Evolutionary conservation across 2,113 vertebrate genomes (phyloP).

Genomic region (Alexandromys fortis): DNA sequence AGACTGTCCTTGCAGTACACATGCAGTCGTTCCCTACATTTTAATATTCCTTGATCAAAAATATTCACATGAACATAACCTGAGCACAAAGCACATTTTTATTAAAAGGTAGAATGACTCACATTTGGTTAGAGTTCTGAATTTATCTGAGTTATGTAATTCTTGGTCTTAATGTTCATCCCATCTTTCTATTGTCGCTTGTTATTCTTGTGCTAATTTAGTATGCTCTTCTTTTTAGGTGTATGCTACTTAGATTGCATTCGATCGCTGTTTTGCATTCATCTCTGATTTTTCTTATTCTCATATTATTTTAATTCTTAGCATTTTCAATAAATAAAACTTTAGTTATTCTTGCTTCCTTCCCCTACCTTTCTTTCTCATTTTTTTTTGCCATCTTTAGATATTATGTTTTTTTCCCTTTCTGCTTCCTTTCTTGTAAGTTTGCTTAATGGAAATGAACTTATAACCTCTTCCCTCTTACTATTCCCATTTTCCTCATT

Average conservation of each 20-base stretch:
- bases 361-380: neutral
- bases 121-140: neutral
- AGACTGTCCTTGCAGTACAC: neutral
- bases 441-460: slow-evolving; percentile 46
- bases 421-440: neutral
- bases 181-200: neutral
- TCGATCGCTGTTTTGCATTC: neutral
- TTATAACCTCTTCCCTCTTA: slow-evolving; percentile 13
- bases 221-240: neutral
- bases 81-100: slow-evolving; percentile 3
- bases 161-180: neutral
- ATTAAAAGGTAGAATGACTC: neutral
- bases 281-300: neutral
- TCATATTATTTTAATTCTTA: slow-evolving; percentile 23
- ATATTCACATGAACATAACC: neutral
- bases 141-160: neutral
- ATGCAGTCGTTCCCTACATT: neutral
- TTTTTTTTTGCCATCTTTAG: neutral
- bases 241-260: neutral
- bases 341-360: neutral
- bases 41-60: neutral
- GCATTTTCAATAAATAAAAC: neutral
- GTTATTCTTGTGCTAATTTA: neutral
- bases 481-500: neutral
- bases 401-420: neutral